Percentiles rank a stretch among this genome's conserved stretches.
Conservation (phyloP, 2,113 vertebrate species). For the Caloenas nicobarica region DNA sequence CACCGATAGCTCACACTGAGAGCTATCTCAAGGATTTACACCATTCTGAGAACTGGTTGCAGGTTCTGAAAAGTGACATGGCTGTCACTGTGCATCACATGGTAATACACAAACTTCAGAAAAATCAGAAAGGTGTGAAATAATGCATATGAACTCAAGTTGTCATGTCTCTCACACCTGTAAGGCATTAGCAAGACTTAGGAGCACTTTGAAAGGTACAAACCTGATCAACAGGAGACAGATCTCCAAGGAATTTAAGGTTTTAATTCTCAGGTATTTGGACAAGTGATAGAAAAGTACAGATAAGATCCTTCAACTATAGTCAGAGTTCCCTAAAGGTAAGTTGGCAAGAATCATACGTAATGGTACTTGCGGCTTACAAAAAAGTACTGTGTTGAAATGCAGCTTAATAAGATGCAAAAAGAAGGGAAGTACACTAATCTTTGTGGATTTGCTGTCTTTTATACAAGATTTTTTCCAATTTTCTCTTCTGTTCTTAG, state of each 20-base stretch:
- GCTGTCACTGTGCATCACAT: background rate
- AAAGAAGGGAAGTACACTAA: background rate
- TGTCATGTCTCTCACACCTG: background rate
- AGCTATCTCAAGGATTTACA: background rate
- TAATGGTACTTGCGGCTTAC: background rate
- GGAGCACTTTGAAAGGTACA: background rate
- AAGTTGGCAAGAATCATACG: background rate
- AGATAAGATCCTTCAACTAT: background rate
- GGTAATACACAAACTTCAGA: background rate
- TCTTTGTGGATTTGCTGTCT: background rate
- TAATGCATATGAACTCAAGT: background rate
- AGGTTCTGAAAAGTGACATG: background rate
- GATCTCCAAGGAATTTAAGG: background rate
- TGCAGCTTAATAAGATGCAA: background rate
- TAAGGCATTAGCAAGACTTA: background rate
- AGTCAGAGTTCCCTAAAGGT: background rate
- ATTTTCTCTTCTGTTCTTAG: background rate
- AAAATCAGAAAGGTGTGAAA: constrained; percentile 14
- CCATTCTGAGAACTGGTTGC: background rate
- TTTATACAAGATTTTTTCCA: background rate
- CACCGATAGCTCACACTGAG: background rate
- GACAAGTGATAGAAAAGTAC: background rate
- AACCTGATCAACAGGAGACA: background rate
- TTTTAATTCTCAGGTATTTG: background rate
- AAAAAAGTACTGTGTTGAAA: background rate